phyloP scores from a whole-genome alignment of 2,888 invertebrate genomes.

The Troides aeacus region DNA sequence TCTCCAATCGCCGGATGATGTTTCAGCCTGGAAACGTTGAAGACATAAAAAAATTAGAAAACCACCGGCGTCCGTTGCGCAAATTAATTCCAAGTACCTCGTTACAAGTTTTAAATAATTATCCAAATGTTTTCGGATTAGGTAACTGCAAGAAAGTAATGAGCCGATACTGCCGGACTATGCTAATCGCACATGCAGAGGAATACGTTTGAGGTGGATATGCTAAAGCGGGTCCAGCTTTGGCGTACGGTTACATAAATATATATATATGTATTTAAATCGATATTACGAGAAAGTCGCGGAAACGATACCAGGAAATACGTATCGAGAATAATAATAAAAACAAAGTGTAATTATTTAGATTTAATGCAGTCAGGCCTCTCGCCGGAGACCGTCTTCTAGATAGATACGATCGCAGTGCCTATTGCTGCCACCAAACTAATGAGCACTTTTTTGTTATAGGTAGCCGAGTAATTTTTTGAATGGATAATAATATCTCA shows the following conservation, averaged over 20 bases:
- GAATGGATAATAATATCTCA: no score
- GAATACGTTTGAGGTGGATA: slow-evolving; percentile 7
- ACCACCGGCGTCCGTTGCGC: background rate
- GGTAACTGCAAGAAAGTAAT: slow-evolving; percentile 20
- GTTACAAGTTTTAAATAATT: slow-evolving; percentile 12
- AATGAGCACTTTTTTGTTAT: no score
- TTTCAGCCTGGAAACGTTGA: background rate
- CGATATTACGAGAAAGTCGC: slow-evolving; percentile 3
- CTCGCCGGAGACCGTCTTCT: no score
- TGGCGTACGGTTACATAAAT: background rate
- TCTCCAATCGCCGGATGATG: background rate
- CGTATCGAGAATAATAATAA: slow-evolving; percentile 5
- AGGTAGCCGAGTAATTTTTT: no score
- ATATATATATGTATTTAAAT: background rate
- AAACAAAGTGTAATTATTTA: background rate
- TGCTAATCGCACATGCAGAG: slow-evolving; percentile 9
- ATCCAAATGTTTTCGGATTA: slow-evolving; percentile 22
- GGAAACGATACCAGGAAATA: slow-evolving; percentile 2
- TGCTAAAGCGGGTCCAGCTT: background rate
- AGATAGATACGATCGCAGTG: no score
- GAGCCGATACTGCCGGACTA: background rate
- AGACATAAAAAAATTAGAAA: slow-evolving; percentile 21
- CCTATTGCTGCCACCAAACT: no score
- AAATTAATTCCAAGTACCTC: slow-evolving; percentile 12
- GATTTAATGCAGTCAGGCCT: no score